Evolutionary conservation across 2,797 vertebrate genomes (phyloP).

Genomic region (Percopsis omiscomaycus): DNA sequence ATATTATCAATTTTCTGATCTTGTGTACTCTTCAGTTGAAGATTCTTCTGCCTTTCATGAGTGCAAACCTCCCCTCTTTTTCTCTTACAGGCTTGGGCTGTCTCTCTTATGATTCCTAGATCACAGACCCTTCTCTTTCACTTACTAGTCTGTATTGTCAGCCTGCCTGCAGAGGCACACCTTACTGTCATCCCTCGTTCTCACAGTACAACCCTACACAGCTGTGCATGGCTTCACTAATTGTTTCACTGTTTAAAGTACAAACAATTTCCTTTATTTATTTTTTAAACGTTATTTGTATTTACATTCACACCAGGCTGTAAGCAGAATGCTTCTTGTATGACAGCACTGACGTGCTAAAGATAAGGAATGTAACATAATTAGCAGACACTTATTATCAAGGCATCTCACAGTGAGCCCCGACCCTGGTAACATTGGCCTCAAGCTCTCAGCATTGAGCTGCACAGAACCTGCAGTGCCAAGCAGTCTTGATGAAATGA

Average conservation of each 20-base stretch:
- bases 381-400: background rate
- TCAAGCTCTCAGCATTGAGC: background rate
- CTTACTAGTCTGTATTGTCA: conserved; percentile 10
- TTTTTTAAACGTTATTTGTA: background rate
- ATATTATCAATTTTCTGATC: conserved; percentile 24
- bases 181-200: conserved; percentile 42
- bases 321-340: conserved; percentile 1
- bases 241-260: background rate
- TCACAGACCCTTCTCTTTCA: background rate
- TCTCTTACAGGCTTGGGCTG: background rate
- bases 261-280: background rate
- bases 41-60: conserved; percentile 19
- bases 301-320: conserved; percentile 4
- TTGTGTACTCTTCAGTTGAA: conserved; percentile 31
- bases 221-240: conserved; percentile 18
- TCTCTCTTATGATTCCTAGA: background rate
- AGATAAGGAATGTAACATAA: background rate
- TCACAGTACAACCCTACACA: conserved; percentile 44
- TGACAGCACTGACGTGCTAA: no score
- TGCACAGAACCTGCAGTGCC: background rate
- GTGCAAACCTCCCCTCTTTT: background rate
- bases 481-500: conserved; percentile 14
- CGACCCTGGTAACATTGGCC: conserved; percentile 13
- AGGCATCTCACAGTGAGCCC: conserved; percentile 16
- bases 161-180: conserved; percentile 21